Base-by-base conservation (phyloP, 2,888 invertebrate genomes). In the Epinotia demarniana region DNA sequence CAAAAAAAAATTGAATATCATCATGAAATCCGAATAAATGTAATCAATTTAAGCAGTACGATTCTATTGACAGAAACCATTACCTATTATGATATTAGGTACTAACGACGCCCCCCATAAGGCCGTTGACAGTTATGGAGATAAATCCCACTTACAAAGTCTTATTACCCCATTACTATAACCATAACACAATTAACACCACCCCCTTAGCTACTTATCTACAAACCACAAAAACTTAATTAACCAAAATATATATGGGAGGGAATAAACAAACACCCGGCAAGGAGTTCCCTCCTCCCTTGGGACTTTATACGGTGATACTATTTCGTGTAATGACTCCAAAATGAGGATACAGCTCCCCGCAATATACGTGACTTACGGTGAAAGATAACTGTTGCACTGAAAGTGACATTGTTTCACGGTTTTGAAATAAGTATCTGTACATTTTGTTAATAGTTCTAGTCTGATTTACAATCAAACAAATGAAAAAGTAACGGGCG, bases 301-400 rank as follows among this genome's bases (percentile, higher is more conserved):
- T 67, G 93, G 87, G 93, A 92, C 88, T 89, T 90, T 85, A 89
- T 87, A 89, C 90, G 93, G 90, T 91, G 92, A 92, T 93, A 93
- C 93, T 92, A 92, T 92, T 93, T 90, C 93, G 93, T 93, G 93
- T 94, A 93, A 93, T 93, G 93, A 93, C 92, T 93, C 88, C 92
- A 90, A 90, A 93, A 93, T 93, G 93, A 93, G 93, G 89, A 92
- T 90, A 90, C 87, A 88, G 88, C 87, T 86, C 87, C 88, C 89
- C 85, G 85, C 87, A 88, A 89, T 90, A 89, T 87, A 88, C 84
- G 83, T 81, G 81, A 85, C 82, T 75, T 60, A 71, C 71, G 46
- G 33, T 16, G 55, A 71, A 16, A 43, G 75, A 71, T 75, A 55
- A 57, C n/a, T n/a, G 12, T 53, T 18, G 1, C 1, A 61, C 71